Conservation (phyloP, 2,888 invertebrate genomes). For the Tiliacea citrago region DNA sequence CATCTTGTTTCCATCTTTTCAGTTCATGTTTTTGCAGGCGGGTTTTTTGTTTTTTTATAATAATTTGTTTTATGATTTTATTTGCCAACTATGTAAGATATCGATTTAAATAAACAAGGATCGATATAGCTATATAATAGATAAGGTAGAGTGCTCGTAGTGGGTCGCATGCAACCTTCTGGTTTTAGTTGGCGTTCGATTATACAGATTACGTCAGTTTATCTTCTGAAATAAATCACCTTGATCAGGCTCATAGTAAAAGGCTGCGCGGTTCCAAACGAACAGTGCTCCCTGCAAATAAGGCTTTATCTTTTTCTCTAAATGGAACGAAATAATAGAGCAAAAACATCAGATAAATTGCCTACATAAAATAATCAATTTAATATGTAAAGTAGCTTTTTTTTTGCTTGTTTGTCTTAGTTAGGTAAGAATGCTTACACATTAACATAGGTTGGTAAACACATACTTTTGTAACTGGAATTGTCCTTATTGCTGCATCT, state of each 20-base stretch:
- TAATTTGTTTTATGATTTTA: no score
- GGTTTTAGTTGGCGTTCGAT: conserved; percentile 77
- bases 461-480: background rate
- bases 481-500: background rate
- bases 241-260: conserved; percentile 77
- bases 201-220: conserved; percentile 80
- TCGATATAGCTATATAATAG: conserved; percentile 1
- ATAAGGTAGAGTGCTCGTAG: conserved; percentile 48
- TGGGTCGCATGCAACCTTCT: conserved; percentile 81
- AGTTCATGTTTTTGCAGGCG: no score
- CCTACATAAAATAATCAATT: conserved; percentile 28
- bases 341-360: conserved; percentile 36
- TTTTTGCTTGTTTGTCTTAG: conserved; percentile 20
- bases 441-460: conserved; percentile 10
- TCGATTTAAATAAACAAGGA: conserved; percentile 14
- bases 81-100: conserved; percentile 28
- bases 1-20: no score
- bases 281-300: conserved; percentile 14
- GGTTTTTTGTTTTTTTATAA: no score
- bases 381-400: conserved; percentile 44
- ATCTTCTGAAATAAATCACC: conserved; percentile 80
- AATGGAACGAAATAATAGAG: conserved; percentile 36
- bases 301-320: conserved; percentile 40
- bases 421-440: conserved; percentile 15
- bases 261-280: conserved; percentile 42